Conservation (phyloP, 1,140 invertebrate species). For the Kradibia gibbosae region DNA sequence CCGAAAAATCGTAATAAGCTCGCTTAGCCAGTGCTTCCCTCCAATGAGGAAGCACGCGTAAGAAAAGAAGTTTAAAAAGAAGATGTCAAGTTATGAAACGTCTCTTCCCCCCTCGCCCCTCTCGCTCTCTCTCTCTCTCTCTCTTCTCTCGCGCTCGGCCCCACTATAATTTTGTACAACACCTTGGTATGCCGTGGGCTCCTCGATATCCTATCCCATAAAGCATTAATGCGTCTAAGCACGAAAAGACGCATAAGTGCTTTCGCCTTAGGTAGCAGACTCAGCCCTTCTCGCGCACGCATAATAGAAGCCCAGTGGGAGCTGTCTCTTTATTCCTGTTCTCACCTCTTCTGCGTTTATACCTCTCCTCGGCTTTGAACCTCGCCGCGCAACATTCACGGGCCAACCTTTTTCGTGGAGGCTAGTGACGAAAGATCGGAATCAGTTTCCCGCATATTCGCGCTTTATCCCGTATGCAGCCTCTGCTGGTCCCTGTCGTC, state of each 20-base stretch:
- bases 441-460: not conserved
- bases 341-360: not conserved
- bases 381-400: not conserved
- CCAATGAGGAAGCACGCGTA: too few species aligned
- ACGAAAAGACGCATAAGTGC: not conserved
- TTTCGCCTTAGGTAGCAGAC: not conserved
- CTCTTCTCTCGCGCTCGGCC: not conserved
- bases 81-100: not conserved
- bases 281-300: not conserved
- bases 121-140: not conserved
- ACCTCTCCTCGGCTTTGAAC: not conserved
- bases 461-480: not conserved
- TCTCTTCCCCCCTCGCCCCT: not conserved
- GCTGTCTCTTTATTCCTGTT: slow-evolving; percentile 18
- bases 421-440: not conserved
- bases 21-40: too few species aligned
- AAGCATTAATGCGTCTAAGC: not conserved
- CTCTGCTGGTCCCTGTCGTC: not conserved
- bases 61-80: not conserved
- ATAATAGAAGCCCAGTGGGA: not conserved
- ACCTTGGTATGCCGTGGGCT: not conserved
- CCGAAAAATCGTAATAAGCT: too few species aligned
- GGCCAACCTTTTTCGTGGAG: not conserved
- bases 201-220: not conserved
- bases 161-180: not conserved